These are phyloP conservation scores for Macrochelys suwanniensis DNA, from an alignment of 2,797 vertebrate species.

Conservation along the genomic window DNA sequence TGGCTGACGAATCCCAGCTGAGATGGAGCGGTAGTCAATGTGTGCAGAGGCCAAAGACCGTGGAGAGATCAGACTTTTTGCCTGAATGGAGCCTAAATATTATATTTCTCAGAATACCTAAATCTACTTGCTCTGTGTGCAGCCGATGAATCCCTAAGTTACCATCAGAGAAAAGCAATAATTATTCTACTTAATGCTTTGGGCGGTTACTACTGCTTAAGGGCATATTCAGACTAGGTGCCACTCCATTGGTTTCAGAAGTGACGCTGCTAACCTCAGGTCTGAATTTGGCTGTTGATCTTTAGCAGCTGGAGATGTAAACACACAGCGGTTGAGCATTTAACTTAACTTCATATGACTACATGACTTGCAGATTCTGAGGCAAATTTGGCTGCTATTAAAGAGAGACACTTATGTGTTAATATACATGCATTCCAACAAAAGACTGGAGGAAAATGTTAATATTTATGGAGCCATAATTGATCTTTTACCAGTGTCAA, in stretches of 20 bases:
- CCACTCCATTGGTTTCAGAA: background rate
- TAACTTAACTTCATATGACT: conserved; percentile 52
- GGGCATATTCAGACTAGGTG: background rate
- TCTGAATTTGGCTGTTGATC: background rate
- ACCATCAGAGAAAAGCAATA: background rate
- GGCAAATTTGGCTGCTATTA: conserved; percentile 62
- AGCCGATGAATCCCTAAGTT: background rate
- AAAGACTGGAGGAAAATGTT: conserved; percentile 72
- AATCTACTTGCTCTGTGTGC: background rate
- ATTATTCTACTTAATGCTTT: conserved; percentile 24
- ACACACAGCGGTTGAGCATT: background rate
- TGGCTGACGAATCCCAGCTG: background rate
- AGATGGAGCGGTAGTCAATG: background rate
- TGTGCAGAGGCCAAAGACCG: background rate
- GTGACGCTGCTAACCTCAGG: background rate
- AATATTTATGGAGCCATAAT: conserved; percentile 80
- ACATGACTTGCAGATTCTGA: conserved; percentile 42
- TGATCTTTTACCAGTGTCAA: conserved; percentile 81
- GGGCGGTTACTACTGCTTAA: conserved; percentile 22
- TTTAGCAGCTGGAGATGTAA: conserved; percentile 50
- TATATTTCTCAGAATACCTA: background rate
- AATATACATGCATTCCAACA: conserved; percentile 60
- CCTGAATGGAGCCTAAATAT: background rate
- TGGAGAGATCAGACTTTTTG: background rate
- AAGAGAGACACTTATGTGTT: conserved; percentile 64